Conservation (phyloP, 2,888 invertebrate species). For the Acronicta alni region DNA sequence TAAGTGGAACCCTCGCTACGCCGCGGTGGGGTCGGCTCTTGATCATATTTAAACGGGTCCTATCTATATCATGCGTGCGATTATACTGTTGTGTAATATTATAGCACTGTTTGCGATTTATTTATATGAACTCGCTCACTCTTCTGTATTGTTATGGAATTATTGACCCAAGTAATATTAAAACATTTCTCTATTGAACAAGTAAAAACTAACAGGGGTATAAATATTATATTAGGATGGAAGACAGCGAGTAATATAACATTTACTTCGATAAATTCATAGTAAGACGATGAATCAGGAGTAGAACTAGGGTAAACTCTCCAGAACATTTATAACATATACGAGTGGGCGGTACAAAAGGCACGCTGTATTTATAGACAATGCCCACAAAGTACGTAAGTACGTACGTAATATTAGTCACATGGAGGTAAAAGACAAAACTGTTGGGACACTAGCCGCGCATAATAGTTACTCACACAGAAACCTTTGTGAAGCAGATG, state of each 20-base stretch:
- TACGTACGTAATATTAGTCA: slow-evolving; percentile 50
- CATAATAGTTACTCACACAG: slow-evolving; percentile 43
- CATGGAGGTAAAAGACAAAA: slow-evolving; percentile 55
- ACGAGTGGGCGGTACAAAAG: slow-evolving; percentile 66
- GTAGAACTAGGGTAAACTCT: slow-evolving; percentile 63
- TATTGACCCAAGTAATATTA: slow-evolving; percentile 1
- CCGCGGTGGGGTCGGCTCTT: slow-evolving; percentile 60
- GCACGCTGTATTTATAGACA: slow-evolving; percentile 64
- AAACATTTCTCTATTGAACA: slow-evolving; percentile 3
- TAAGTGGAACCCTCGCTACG: slow-evolving; percentile 76
- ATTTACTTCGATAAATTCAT: slow-evolving; percentile 21
- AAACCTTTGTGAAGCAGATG: slow-evolving; percentile 56
- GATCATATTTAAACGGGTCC: slow-evolving; percentile 49
- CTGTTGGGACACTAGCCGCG: slow-evolving; percentile 38
- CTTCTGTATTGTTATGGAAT: slow-evolving; percentile 19
- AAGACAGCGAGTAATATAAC: neutral
- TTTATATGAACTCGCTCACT: slow-evolving; percentile 24
- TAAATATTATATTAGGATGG: slow-evolving; percentile 3
- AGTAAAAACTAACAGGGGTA: neutral
- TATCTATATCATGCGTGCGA: slow-evolving; percentile 41
- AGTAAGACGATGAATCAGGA: slow-evolving; percentile 53
- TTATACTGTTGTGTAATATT: slow-evolving; percentile 42
- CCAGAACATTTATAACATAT: slow-evolving; percentile 56
- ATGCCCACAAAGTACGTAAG: slow-evolving; percentile 49
- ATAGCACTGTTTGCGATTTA: slow-evolving; percentile 40